Conservation (phyloP, 2,797 vertebrate species). For the Dryobates pubescens region DNA sequence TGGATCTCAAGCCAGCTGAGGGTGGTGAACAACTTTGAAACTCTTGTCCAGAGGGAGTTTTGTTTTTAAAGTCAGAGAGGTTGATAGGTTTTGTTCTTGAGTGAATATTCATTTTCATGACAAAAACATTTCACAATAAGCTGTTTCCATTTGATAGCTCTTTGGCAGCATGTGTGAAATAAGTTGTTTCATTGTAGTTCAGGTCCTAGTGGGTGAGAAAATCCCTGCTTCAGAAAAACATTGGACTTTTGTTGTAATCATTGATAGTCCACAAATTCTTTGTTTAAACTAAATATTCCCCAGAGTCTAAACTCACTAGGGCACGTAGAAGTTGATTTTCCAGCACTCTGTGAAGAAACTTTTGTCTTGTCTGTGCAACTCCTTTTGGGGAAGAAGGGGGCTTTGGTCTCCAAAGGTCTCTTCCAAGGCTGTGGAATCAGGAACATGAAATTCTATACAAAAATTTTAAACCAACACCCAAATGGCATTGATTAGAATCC, state of each 20-base stretch:
- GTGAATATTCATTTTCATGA: conserved; percentile 52
- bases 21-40: conserved; percentile 33
- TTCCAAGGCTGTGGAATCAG: conserved; percentile 15
- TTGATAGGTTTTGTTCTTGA: conserved; percentile 57
- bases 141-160: conserved; percentile 35
- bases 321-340: background rate
- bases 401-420: background rate
- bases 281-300: background rate
- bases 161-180: conserved; percentile 53
- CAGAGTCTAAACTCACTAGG: background rate
- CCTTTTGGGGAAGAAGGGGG: background rate
- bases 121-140: conserved; percentile 62
- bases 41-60: conserved; percentile 14
- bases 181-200: background rate
- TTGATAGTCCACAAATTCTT: conserved; percentile 14
- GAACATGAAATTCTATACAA: conserved; percentile 46
- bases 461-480: conserved; percentile 23
- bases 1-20: conserved; percentile 6
- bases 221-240: conserved; percentile 9
- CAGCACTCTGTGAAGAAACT: background rate
- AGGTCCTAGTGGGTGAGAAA: background rate
- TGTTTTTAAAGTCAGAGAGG: conserved; percentile 45
- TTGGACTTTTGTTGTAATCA: background rate
- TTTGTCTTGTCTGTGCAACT: background rate
- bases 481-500: conserved; percentile 52